Base-by-base conservation (phyloP, 2,113 vertebrate species). In the Urocitellus parryii region DNA sequence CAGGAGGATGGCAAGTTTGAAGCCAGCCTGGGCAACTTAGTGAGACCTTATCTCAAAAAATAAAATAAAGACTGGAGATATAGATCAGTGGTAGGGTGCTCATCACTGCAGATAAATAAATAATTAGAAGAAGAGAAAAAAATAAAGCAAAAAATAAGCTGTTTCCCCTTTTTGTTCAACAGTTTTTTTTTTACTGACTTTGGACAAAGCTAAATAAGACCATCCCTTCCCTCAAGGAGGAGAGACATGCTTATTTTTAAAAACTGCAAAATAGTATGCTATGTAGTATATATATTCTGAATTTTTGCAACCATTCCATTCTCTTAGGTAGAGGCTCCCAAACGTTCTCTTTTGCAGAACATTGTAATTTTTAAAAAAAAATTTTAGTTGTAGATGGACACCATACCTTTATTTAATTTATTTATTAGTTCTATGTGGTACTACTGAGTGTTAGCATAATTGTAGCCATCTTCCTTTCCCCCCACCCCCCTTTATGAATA, bases 131-230 rank as follows among this genome's bases (percentile, higher is more conserved):
- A n/a, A 70, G 32, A 17, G 29, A 58, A 58, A 58, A 58, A 16
- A 32, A 16, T 24, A 76, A 83, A 63, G 65, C 29, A 34, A 63
- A 61, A 63, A 63, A 63, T 10, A 63, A 63, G 65, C 22, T 25
- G 29, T 95, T 79, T 32, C 6, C 56, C 51, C 9, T 25, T 32
- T 94, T 51, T 18, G 53, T 72, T 84, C 45, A 37, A 48, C 25
- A 80, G 37, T 68, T 12, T 53, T 86, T 90, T 74, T 91, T 90
- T 74, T 91, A 61, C 58, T 82, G 48, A 72, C 29, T 89, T 83
- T 85, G 37, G 83, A 63, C 51, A 92, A 76, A 95, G 45, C 61
- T 37, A 45, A 93, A 70, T 58, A 89, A 89, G 32, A 76, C 34
- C 76, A 83, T 88, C 24, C 2, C 16, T 90, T 95, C 80, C 39